Evolutionary conservation across 2,888 invertebrate species (phyloP).

Genomic region (Ceriagrion tenellum): DNA sequence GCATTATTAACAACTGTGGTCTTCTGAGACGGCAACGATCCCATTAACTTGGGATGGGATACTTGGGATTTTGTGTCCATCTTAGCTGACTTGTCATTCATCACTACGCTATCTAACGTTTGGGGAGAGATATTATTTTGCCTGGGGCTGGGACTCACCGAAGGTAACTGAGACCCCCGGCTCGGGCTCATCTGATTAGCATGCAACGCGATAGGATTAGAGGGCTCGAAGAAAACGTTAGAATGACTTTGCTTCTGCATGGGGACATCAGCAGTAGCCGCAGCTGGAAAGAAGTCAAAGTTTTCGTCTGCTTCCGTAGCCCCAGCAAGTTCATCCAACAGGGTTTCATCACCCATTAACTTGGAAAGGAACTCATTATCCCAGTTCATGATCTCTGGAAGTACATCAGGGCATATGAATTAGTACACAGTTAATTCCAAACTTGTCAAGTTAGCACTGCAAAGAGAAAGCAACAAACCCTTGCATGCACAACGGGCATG

Average conservation of each 20-base stretch:
- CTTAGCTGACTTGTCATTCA: background rate
- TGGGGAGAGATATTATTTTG: background rate
- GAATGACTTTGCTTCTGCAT: slow-evolving; percentile 15
- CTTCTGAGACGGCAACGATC: background rate
- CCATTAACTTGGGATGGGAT: background rate
- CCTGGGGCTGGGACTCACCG: background rate
- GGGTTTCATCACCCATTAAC: slow-evolving; percentile 42
- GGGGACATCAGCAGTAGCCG: background rate
- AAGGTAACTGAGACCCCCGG: background rate
- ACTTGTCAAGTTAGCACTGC: no score
- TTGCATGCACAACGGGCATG: no score
- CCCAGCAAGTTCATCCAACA: slow-evolving; percentile 34
- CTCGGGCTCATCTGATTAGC: background rate
- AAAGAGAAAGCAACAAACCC: no score
- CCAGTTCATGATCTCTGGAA: slow-evolving; percentile 50
- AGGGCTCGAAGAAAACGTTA: slow-evolving; percentile 19
- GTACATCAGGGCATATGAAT: background rate
- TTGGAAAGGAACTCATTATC: slow-evolving; percentile 45
- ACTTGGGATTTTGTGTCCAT: slow-evolving; percentile 33
- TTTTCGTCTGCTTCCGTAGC: slow-evolving; percentile 26
- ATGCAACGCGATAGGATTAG: background rate
- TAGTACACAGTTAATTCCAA: no score
- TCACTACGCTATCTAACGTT: background rate
- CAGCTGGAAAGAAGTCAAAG: slow-evolving; percentile 41
- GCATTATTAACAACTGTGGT: background rate